Percentiles rank a stretch among this genome's conserved stretches.
phyloP scores from a whole-genome alignment of 30 jellyfish, hydroid and myxozoan genomes.

The Pseudorhiza aurosa region DNA sequence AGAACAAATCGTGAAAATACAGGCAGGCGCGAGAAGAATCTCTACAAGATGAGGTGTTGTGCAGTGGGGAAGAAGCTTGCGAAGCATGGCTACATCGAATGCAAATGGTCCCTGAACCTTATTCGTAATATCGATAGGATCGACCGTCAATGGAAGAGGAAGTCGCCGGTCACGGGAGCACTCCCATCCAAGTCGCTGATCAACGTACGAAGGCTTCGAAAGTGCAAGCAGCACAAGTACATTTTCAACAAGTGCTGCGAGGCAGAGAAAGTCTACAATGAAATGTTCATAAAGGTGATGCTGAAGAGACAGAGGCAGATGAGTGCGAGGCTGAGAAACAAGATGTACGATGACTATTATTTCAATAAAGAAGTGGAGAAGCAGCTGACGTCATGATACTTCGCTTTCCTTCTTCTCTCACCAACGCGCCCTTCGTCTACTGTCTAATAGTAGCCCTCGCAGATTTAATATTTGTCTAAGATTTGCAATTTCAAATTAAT shows the following conservation, averaged over 20 bases:
- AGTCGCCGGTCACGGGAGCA: constrained; percentile 74
- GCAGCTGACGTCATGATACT: not conserved
- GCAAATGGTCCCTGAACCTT: constrained; percentile 61
- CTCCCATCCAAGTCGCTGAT: constrained; percentile 43
- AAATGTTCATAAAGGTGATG: constrained; percentile 12
- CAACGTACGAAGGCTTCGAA: constrained; percentile 33
- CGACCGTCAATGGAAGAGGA: constrained; percentile 50
- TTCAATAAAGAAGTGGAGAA: constrained; percentile 11
- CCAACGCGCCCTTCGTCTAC: too few relatives aligned
- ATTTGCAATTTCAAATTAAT: too few relatives aligned
- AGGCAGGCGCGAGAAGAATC: not conserved
- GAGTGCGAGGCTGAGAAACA: constrained; percentile 2
- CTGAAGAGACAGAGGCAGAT: constrained; percentile 8
- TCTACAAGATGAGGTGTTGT: constrained; percentile 41
- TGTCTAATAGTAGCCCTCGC: too few relatives aligned
- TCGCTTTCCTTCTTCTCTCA: too few relatives aligned
- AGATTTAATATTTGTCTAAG: too few relatives aligned
- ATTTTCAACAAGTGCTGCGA: constrained; percentile 61
- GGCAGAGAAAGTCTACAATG: constrained; percentile 40
- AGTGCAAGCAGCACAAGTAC: constrained; percentile 48
- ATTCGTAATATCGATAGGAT: constrained; percentile 25
- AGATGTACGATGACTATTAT: not conserved
- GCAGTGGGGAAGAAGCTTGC: constrained; percentile 70
- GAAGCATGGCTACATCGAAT: constrained; percentile 61
- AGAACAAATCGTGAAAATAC: not conserved